A percentile compares a stretch with the other conserved stretches of the same genome.
These are phyloP conservation scores for Sciurus carolinensis DNA, from an alignment of 2,797 vertebrate genomes.

Conservation along the genomic window DNA sequence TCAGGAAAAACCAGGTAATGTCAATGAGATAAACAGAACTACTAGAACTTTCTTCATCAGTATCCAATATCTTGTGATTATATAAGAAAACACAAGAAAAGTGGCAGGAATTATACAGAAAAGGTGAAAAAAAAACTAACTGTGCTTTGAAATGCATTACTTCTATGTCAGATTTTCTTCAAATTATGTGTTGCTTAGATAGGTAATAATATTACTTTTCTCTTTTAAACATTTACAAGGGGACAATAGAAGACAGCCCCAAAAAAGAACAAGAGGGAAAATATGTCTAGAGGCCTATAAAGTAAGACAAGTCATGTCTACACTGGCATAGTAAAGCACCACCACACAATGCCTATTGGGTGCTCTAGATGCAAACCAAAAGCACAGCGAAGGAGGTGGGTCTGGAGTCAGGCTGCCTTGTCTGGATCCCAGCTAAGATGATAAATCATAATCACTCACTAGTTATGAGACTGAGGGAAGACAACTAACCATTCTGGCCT, in stretches of 20 bases:
- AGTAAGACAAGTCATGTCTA: not conserved
- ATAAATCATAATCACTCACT: not conserved
- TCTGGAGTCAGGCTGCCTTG: not conserved
- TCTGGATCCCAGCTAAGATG: not conserved
- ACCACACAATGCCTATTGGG: not conserved
- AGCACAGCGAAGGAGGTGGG: not conserved
- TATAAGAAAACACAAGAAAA: not conserved
- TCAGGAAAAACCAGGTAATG: too few relatives aligned
- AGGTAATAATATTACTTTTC: too few relatives aligned
- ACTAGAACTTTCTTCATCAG: too few relatives aligned
- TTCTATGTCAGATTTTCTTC: not conserved
- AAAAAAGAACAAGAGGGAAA: too few relatives aligned
- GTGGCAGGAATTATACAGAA: not conserved
- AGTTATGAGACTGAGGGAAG: not conserved
- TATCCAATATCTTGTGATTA: too few relatives aligned
- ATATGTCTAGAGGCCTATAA: not conserved
- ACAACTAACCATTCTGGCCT: not conserved
- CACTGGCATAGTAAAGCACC: not conserved
- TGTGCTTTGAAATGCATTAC: not conserved
- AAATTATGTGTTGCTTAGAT: too few relatives aligned
- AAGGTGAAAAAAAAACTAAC: not conserved
- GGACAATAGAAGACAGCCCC: too few relatives aligned
- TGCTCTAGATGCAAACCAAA: not conserved
- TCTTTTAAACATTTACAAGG: too few relatives aligned
- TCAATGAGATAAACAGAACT: too few relatives aligned